Evolutionary conservation across 1,140 invertebrate species (phyloP).

Genomic region (Arctopsyche grandis): DNA sequence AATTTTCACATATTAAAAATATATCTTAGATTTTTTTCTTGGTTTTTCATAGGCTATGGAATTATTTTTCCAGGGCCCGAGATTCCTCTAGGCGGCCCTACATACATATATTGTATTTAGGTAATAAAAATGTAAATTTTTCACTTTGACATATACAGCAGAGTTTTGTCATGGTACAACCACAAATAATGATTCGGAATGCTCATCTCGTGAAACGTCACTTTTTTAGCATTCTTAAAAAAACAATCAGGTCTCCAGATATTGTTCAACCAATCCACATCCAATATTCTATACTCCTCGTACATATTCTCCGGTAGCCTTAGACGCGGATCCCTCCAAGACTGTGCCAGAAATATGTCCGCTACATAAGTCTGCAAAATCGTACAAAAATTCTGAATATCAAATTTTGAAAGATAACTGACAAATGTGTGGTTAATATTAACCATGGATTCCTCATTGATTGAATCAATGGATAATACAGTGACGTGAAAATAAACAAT

Average conservation of each 20-base stretch:
- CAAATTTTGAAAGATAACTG: not conserved
- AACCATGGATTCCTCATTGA: slow-evolving; percentile 94
- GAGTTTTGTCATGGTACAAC: slow-evolving; percentile 89
- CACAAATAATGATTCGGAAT: slow-evolving; percentile 94
- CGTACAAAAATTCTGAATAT: not conserved
- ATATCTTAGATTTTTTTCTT: too few relatives aligned
- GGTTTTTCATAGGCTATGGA: too few relatives aligned
- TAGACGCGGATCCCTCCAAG: slow-evolving; percentile 87
- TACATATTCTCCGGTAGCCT: slow-evolving; percentile 91
- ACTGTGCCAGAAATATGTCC: slow-evolving; percentile 91
- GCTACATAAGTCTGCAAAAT: slow-evolving; percentile 85
- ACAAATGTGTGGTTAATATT: slow-evolving; percentile 54
- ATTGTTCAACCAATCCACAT: slow-evolving; percentile 88
- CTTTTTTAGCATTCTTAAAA: slow-evolving; percentile 93
- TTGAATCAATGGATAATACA: slow-evolving; percentile 86
- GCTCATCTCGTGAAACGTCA: slow-evolving; percentile 94
- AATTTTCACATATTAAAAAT: too few relatives aligned
- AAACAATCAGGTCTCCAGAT: slow-evolving; percentile 94
- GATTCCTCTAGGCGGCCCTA: too few relatives aligned
- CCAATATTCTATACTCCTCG: slow-evolving; percentile 88
- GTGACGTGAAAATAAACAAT: slow-evolving; percentile 91
- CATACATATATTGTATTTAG: too few relatives aligned
- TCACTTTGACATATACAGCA: slow-evolving; percentile 91
- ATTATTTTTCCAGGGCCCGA: too few relatives aligned
- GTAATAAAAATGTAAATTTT: slow-evolving; percentile 35